Percentiles rank a stretch among this genome's conserved stretches.
phyloP scores from a whole-genome alignment of 2,113 vertebrate genomes.

The Marmota flaviventris region DNA sequence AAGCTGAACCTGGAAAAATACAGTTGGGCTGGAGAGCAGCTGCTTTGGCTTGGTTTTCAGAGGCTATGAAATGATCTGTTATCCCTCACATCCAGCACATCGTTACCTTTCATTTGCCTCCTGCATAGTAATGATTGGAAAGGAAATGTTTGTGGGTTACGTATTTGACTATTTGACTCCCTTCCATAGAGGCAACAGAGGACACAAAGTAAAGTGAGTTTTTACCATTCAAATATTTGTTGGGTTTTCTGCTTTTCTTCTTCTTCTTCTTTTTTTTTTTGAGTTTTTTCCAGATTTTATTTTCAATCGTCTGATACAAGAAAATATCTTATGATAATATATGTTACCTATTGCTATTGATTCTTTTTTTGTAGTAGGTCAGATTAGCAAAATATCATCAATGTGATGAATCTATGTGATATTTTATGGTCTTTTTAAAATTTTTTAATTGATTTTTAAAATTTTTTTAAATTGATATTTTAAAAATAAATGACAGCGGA shows the following conservation, averaged over 20 bases:
- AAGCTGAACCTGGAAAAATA: slow-evolving; percentile 6
- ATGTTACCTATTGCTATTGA: too few species aligned
- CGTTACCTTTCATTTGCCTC: not conserved
- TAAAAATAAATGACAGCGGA: too few species aligned
- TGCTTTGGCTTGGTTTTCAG: not conserved
- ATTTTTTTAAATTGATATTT: too few species aligned
- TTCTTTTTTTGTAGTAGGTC: not conserved
- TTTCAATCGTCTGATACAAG: not conserved
- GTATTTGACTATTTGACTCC: not conserved
- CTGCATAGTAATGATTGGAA: not conserved
- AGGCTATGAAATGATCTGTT: not conserved
- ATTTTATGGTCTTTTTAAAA: too few species aligned
- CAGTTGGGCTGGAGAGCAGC: not conserved
- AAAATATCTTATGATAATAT: too few species aligned
- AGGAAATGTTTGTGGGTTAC: not conserved
- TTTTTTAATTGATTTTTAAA: too few species aligned
- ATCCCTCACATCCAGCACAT: not conserved
- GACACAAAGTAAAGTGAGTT: not conserved
- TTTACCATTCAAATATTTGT: not conserved
- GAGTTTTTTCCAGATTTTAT: not conserved
- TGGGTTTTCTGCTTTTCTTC: not conserved
- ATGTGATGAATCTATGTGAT: not conserved
- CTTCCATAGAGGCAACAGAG: not conserved
- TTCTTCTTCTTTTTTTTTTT: too few species aligned
- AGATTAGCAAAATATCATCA: not conserved